These are phyloP conservation scores for Cephus cinctus DNA, from an alignment of 1,140 invertebrate species.

Conservation along the genomic window DNA sequence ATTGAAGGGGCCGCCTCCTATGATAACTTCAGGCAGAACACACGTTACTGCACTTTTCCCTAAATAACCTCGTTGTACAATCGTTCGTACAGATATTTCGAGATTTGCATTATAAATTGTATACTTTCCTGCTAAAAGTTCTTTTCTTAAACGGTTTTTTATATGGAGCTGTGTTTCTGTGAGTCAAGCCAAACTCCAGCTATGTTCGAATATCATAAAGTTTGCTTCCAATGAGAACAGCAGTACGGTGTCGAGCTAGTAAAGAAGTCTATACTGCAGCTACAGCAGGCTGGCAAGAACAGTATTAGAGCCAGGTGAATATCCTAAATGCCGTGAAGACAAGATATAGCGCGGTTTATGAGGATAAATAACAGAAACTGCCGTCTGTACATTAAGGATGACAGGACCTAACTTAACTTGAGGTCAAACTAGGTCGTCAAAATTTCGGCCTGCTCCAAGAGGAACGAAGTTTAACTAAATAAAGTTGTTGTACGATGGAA, in stretches of 20 bases:
- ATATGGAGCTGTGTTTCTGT: neutral
- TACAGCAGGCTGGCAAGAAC: neutral
- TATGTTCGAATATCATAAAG: neutral
- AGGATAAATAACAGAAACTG: too few species aligned
- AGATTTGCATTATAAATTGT: neutral
- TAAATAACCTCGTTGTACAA: conserved; percentile 24
- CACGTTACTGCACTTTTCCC: conserved; percentile 14
- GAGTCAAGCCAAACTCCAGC: neutral
- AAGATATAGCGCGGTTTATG: neutral
- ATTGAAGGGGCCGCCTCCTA: conserved; percentile 2
- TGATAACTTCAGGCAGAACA: conserved; percentile 19
- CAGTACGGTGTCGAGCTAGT: neutral
- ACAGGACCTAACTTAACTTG: conserved; percentile 32
- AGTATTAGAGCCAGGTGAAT: neutral
- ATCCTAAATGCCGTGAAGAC: neutral
- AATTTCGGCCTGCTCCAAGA: neutral
- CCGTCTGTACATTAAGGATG: conserved; percentile 9
- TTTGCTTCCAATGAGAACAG: neutral
- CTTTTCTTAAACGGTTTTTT: neutral
- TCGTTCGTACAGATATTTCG: neutral
- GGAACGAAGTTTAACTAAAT: neutral
- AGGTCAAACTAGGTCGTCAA: conserved; percentile 33
- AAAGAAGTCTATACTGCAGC: neutral
- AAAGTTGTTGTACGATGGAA: conserved; percentile 38
- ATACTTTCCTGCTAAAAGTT: neutral